Percentiles rank a stretch among this genome's conserved stretches.
Evolutionary conservation across 2,888 invertebrate species (phyloP).

Genomic region (Eupithecia insigniata): DNA sequence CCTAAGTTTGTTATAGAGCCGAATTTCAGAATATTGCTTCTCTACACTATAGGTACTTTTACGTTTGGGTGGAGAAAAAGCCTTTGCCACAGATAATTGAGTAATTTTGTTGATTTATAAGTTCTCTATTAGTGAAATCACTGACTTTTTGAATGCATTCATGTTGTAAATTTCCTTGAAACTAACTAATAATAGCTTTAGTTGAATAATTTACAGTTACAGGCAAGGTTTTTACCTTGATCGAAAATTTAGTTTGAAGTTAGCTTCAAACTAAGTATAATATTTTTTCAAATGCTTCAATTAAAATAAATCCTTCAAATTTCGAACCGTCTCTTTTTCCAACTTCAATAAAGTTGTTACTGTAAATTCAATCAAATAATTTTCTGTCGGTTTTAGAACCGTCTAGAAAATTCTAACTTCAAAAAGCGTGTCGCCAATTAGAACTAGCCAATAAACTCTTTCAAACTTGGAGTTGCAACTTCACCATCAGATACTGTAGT

Average conservation of each 20-base stretch:
- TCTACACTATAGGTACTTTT: background rate
- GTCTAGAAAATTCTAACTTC: slow-evolving; percentile 13
- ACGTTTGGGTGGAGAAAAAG: background rate
- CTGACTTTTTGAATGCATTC: background rate
- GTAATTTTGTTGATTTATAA: too few relatives aligned
- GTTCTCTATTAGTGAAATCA: background rate
- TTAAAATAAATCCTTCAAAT: background rate
- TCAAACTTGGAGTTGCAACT: slow-evolving; percentile 36
- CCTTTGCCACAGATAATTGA: background rate
- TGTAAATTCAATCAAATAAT: slow-evolving; percentile 19
- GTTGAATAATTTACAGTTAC: background rate
- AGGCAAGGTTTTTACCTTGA: background rate
- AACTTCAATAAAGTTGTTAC: slow-evolving; percentile 1
- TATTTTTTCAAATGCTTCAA: background rate
- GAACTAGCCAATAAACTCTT: slow-evolving; percentile 35
- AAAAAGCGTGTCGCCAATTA: slow-evolving; percentile 34
- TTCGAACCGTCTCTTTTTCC: background rate
- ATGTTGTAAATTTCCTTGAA: background rate
- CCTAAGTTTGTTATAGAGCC: slow-evolving; percentile 23
- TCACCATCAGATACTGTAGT: slow-evolving; percentile 39
- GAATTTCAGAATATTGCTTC: slow-evolving; percentile 10
- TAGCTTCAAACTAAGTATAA: too few relatives aligned
- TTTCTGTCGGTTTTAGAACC: background rate
- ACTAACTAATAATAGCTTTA: background rate
- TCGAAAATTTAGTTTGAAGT: too few relatives aligned